Base-by-base conservation (phyloP, 2,888 invertebrate species). In the Didymodactylos carnosus region DNA sequence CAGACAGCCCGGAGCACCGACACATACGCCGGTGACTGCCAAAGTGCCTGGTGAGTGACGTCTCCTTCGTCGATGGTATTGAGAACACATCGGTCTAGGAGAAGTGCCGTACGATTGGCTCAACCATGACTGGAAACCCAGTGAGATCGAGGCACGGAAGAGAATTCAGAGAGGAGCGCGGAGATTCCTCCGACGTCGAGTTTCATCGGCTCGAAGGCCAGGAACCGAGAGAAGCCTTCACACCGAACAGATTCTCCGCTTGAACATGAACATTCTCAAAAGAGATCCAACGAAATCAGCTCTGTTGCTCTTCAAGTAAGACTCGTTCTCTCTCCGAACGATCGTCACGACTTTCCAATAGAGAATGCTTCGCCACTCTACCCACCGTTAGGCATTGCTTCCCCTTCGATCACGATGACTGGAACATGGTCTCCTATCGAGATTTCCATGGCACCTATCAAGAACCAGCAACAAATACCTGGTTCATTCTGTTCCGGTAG, bases 401-500 rank as follows among this genome's bases (percentile, higher is more conserved):
- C 77, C 79, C 75, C 19, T 83, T 83, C 78, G 79, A 81, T 77
- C 78, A 80, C 73, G 83, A 83, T 75, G 83, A 82, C 75, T 82
- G 83, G 82, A 83, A 82, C 77, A 82, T 82, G 77, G 81, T 83
- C 29, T 80, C 81, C 2, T 83, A 80, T 76, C 78, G 79, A 70
- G 83, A 83, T 75, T 83, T 82, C 76, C 78, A 79, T 51, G 83
- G 83, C 4, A 75, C 75, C 29, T 81, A 79, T 75, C 79, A 80
- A 29, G 83, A 83, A 49, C 83, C 83, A 76, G 78, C 81, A 11
- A 78, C 81, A 0, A 79, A 80, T 76, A 79, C 79, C 27, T 83
- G 83, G 83, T 83, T 83, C 77, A 78, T 82, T n/a, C 79, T 83
- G 29, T 83, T 82, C 78, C 80, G 82, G 82, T 81, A 43, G 16